Evolutionary conservation across 2,888 invertebrate species (phyloP), one percentile per base, ranked within the genome.

Genomic region (Ennomos erosarius): DNA sequence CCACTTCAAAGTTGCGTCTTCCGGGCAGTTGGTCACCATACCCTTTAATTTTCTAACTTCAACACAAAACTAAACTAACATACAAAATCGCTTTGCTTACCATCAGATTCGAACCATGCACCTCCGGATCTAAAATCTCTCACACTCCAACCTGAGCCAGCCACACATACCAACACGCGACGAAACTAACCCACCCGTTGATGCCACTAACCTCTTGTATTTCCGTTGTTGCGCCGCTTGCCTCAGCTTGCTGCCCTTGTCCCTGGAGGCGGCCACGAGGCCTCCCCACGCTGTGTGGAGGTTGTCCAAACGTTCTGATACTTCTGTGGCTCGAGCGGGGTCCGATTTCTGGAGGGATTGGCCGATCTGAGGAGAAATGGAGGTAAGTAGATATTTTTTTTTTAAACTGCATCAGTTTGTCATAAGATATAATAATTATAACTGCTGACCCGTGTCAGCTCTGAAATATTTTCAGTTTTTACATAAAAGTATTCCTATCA

Each of bases 181-280:
- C 42, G 26, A 26, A 26, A 26, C 26, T 26, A 6, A 26, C 26
- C 26, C 26, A 6, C 6, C 0, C 1, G 26, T 26, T 26, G 26
- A 26, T 26, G 26, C 8, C 0, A 33, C 52, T 38, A 33, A 89
- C 91, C 90, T 75, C 10, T 83, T 73, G 46, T 91, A 94, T 60
- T 94, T 94, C 55, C 97, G 95, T 83, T 98, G 98, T 33, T 96
- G 95, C 0, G 96, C 95, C 0, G 99, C 99, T 87, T 99, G 98
- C n/a, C 97, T 90, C 61, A 99, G 90, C 78, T 95, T 96, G 85
- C 93, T 95, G 71, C 93, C 98, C 91, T 91, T 91, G 64, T 96
- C 95, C 5, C 97, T 94, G 0, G 98, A 96, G 16, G 96, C 95
- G 57, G 98, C 97, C 76, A 98, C 97, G 26, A 99, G 92, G 62